A percentile compares a stretch with the other conserved stretches of the same genome.
Evolutionary conservation across 2,888 invertebrate species (phyloP).

Genomic region (Sphaerophoria taeniata): DNA sequence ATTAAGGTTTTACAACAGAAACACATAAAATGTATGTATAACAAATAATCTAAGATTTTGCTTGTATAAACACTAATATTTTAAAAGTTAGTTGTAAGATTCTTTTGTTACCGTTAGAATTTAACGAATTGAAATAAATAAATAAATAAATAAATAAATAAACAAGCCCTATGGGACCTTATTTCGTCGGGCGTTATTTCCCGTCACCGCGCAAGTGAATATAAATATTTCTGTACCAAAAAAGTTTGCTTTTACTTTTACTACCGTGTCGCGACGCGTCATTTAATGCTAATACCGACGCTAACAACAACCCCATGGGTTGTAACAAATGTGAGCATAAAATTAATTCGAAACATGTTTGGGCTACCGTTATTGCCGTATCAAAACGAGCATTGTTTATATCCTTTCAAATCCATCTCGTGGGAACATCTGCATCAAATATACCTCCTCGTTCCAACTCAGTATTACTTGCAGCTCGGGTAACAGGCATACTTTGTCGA

Average conservation of each 20-base stretch:
- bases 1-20: no score
- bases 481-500: neutral
- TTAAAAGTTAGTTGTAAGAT: no score
- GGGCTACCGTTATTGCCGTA: neutral
- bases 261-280: neutral
- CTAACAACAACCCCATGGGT: neutral
- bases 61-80: no score
- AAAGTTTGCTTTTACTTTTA: neutral
- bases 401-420: constrained; percentile 46
- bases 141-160: no score
- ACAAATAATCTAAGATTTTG: no score
- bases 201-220: no score
- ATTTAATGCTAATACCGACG: neutral
- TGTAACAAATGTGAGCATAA: constrained; percentile 22
- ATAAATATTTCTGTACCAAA: constrained; percentile 13
- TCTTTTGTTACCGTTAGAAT: no score
- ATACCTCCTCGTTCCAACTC: neutral
- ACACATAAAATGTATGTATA: no score
- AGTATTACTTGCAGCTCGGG: constrained; percentile 1
- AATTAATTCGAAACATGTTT: constrained; percentile 61
- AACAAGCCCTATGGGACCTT: no score
- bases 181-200: no score
- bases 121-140: no score
- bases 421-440: neutral
- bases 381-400: constrained; percentile 32